Evolutionary conservation across 2,113 vertebrate genomes (phyloP).

Genomic region (Dipodomys merriami): DNA sequence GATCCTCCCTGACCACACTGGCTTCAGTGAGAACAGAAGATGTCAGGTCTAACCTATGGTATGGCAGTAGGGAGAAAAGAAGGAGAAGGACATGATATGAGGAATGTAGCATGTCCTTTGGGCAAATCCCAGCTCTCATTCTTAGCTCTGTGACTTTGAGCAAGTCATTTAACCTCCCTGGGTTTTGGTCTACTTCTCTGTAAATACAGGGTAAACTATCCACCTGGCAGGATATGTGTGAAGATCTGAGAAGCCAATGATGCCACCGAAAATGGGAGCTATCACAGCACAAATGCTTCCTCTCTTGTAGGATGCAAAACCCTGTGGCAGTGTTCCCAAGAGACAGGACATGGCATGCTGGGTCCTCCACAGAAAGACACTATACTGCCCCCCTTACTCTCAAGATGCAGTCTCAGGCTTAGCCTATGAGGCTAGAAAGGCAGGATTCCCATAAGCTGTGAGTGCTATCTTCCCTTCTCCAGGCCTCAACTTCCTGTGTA

Average conservation of each 20-base stretch:
- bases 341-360: background rate
- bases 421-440: background rate
- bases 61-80: background rate
- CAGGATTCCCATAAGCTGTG: background rate
- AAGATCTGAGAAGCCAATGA: background rate
- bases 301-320: background rate
- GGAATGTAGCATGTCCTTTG: background rate
- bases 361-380: background rate
- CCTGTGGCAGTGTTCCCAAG: background rate
- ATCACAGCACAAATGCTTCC: background rate
- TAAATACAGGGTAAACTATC: background rate
- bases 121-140: slow-evolving; percentile 16
- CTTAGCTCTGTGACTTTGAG: background rate
- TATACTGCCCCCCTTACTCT: background rate
- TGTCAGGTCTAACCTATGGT: slow-evolving; percentile 23
- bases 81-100: background rate
- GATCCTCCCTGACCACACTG: slow-evolving; percentile 16
- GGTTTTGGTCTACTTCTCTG: slow-evolving; percentile 2
- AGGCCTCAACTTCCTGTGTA: background rate
- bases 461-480: background rate
- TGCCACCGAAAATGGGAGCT: background rate
- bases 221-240: background rate
- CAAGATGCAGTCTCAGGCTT: background rate
- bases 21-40: background rate
- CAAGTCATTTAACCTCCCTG: slow-evolving; percentile 31